Evolutionary conservation across 2,797 vertebrate genomes (phyloP).

Genomic region (Aeoliscus strigatus): DNA sequence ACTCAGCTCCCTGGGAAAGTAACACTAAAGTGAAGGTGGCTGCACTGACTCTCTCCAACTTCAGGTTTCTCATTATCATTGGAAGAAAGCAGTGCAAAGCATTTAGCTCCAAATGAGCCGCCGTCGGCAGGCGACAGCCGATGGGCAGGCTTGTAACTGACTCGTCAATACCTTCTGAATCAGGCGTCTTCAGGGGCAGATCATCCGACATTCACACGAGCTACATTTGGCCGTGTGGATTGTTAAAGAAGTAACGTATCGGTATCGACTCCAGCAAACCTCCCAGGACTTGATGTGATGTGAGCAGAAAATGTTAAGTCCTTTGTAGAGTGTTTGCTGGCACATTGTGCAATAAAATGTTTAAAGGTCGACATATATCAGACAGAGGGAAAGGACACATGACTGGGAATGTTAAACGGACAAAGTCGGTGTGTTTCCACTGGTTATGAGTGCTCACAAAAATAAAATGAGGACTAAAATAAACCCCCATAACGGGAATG

Average conservation of each 20-base stretch:
- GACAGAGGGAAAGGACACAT: slow-evolving; percentile 7
- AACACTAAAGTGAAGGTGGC: slow-evolving; percentile 20
- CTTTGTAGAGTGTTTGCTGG: slow-evolving; percentile 6
- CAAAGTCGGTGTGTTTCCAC: slow-evolving; percentile 23
- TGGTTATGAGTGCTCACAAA: slow-evolving; percentile 35
- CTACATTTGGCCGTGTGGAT: slow-evolving; percentile 36
- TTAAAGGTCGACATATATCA: slow-evolving; percentile 11
- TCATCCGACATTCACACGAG: slow-evolving; percentile 7
- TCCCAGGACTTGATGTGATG: slow-evolving; percentile 6
- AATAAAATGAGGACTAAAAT: slow-evolving; percentile 61
- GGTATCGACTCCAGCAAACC: slow-evolving; percentile 43
- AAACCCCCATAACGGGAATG: too few relatives aligned
- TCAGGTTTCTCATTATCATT: slow-evolving; percentile 46
- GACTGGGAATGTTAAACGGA: slow-evolving; percentile 11
- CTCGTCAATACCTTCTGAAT: slow-evolving; percentile 43
- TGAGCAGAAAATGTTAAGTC: slow-evolving; percentile 13
- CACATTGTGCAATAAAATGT: slow-evolving; percentile 8
- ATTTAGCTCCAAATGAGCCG: slow-evolving; percentile 45
- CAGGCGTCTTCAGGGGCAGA: slow-evolving; percentile 28
- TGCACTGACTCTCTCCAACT: slow-evolving; percentile 22
- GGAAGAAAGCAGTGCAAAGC: slow-evolving; percentile 27
- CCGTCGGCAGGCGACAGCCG: slow-evolving; percentile 25
- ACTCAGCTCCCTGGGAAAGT: slow-evolving; percentile 33
- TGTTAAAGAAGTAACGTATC: slow-evolving; percentile 48
- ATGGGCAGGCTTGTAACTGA: slow-evolving; percentile 10